A percentile compares a stretch with the other conserved stretches of the same genome.
Conservation (phyloP, 2,113 vertebrate species). For the Ia io region DNA sequence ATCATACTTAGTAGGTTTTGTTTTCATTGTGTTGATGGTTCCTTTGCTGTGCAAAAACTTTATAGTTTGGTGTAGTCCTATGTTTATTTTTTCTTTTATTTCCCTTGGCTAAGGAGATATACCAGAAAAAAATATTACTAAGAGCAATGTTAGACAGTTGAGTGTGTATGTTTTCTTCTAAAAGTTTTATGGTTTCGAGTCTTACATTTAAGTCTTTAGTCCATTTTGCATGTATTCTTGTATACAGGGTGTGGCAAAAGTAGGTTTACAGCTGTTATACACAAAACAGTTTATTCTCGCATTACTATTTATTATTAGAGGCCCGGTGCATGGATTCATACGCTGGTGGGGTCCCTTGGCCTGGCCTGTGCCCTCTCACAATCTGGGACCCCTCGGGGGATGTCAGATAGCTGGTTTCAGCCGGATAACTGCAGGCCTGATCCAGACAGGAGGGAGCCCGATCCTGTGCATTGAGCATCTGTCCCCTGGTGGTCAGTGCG, state of each 20-base stretch:
- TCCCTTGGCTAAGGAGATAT: neutral
- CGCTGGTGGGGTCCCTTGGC: too few relatives aligned
- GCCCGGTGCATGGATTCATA: too few relatives aligned
- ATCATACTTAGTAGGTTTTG: neutral
- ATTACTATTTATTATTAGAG: neutral
- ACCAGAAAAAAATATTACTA: neutral
- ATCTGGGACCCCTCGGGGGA: too few relatives aligned
- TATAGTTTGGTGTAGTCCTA: neutral
- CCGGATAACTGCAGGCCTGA: too few relatives aligned
- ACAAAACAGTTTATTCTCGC: neutral
- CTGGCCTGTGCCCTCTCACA: too few relatives aligned
- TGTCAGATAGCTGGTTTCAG: too few relatives aligned
- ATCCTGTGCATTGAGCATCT: too few relatives aligned
- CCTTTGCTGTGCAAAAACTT: neutral
- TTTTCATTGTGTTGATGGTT: neutral
- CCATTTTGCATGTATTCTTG: neutral
- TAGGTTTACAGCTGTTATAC: neutral
- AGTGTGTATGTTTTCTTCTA: neutral
- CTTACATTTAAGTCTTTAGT: neutral
- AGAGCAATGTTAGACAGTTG: neutral
- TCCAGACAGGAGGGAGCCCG: too few relatives aligned
- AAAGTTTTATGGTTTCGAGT: neutral
- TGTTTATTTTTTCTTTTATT: neutral
- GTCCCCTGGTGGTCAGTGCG: too few relatives aligned
- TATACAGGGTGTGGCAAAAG: neutral